phyloP scores from a whole-genome alignment of 2,888 invertebrate genomes.

The Coelopa pilipes region DNA sequence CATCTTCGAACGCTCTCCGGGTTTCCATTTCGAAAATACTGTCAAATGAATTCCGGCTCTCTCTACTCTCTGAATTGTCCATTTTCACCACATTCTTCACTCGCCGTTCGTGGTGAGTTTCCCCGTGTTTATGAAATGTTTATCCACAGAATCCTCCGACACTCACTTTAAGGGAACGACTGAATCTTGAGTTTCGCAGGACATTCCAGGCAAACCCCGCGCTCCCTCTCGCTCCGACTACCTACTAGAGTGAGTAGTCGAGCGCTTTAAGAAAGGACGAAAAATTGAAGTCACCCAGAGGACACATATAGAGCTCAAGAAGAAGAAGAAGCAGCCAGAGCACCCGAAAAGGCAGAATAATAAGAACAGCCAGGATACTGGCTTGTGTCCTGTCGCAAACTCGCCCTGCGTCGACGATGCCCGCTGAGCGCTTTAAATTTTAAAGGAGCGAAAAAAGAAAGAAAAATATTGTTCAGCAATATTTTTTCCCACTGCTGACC shows the following conservation, averaged over 20 bases:
- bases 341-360: neutral
- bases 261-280: neutral
- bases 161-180: neutral
- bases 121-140: neutral
- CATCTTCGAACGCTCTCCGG: neutral
- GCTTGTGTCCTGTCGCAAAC: neutral
- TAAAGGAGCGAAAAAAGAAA: neutral
- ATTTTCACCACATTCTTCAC: neutral
- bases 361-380: neutral
- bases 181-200: neutral
- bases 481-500: no score
- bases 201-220: neutral
- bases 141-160: neutral
- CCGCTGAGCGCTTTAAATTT: conserved; percentile 20
- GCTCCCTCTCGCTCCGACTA: neutral
- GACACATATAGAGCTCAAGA: conserved; percentile 1
- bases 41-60: neutral
- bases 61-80: neutral
- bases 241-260: neutral
- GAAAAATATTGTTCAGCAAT: no score
- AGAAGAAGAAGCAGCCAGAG: neutral
- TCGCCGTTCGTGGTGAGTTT: neutral
- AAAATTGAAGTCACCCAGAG: conserved; percentile 31
- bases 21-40: neutral
- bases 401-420: neutral